Evolutionary conservation across 1,140 invertebrate genomes (phyloP).

Genomic region (Rhagoletis zephyria): DNA sequence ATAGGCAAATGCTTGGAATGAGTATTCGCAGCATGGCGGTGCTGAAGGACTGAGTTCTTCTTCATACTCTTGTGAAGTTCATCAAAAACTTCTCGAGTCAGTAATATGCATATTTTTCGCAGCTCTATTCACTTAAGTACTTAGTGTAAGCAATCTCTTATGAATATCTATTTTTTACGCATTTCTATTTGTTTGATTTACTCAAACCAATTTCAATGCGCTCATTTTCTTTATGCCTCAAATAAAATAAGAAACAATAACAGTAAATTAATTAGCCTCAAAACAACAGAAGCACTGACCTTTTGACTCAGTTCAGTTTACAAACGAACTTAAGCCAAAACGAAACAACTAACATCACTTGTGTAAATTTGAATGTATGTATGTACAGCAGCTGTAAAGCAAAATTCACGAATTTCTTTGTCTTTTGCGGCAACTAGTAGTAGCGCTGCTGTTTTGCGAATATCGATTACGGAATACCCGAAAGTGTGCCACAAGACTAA

Average conservation of each 20-base stretch:
- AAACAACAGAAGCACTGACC: constrained; percentile 24
- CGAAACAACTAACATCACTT: neutral
- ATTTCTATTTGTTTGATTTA: too few relatives aligned
- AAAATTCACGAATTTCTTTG: neutral
- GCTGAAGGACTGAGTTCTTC: too few relatives aligned
- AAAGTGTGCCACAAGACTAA: constrained; percentile 17
- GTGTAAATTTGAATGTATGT: neutral
- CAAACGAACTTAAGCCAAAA: constrained; percentile 38
- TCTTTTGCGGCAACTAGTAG: neutral
- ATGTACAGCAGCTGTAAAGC: neutral
- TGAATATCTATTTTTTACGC: too few relatives aligned
- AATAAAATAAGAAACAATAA: neutral
- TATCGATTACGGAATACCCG: constrained; percentile 46
- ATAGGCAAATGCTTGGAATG: too few relatives aligned
- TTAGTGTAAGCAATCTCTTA: too few relatives aligned
- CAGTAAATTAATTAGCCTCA: constrained; percentile 35
- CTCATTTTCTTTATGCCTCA: neutral
- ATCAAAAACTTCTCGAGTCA: too few relatives aligned
- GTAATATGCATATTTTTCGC: too few relatives aligned
- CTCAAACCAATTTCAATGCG: too few relatives aligned
- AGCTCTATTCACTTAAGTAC: too few relatives aligned
- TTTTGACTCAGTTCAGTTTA: constrained; percentile 42
- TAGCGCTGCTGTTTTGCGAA: neutral
- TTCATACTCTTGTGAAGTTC: too few relatives aligned
- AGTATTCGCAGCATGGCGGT: too few relatives aligned